Conservation (phyloP, 2,113 vertebrate genomes). For the Salvelinus fontinalis region DNA sequence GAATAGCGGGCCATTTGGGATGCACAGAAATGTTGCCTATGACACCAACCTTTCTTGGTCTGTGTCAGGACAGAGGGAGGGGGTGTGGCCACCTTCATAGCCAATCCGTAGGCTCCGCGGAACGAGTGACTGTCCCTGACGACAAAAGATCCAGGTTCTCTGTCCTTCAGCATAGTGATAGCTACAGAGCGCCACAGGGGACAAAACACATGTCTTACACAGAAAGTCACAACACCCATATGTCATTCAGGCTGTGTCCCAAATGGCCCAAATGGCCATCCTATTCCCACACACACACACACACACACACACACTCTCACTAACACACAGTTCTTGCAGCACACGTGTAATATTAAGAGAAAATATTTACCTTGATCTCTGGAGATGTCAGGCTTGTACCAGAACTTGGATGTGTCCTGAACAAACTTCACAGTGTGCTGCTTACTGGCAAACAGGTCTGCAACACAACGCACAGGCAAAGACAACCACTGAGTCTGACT, state of each 20-base stretch:
- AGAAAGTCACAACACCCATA: too few relatives aligned
- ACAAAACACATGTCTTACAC: slow-evolving; percentile 7
- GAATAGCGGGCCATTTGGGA: too few relatives aligned
- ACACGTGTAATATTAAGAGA: slow-evolving; percentile 18
- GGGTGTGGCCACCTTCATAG: slow-evolving; percentile 93
- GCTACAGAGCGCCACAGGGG: slow-evolving; percentile 67
- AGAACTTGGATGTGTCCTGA: slow-evolving; percentile 96
- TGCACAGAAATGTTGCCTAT: not conserved
- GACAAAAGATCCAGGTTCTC: slow-evolving; percentile 89
- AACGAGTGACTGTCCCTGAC: slow-evolving; percentile 96
- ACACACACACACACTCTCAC: slow-evolving; percentile 20
- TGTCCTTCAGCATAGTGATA: slow-evolving; percentile 89
- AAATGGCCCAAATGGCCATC: too few relatives aligned
- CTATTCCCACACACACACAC: slow-evolving; percentile 13
- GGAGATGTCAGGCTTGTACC: slow-evolving; percentile 97
- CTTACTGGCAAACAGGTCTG: slow-evolving; percentile 80
- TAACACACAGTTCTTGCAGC: not conserved
- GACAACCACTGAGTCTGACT: not conserved
- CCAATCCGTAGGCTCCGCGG: slow-evolving; percentile 90
- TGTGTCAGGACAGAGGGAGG: slow-evolving; percentile 86
- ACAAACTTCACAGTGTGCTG: slow-evolving; percentile 93
- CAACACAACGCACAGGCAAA: slow-evolving; percentile 16
- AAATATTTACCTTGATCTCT: slow-evolving; percentile 90
- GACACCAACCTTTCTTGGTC: slow-evolving; percentile 84
- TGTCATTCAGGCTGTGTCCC: too few relatives aligned